A percentile compares a stretch with the other conserved stretches of the same genome.
These are phyloP conservation scores for Misgurnus mizolepis DNA, from an alignment of 2,113 vertebrate species.

Conservation along the genomic window DNA sequence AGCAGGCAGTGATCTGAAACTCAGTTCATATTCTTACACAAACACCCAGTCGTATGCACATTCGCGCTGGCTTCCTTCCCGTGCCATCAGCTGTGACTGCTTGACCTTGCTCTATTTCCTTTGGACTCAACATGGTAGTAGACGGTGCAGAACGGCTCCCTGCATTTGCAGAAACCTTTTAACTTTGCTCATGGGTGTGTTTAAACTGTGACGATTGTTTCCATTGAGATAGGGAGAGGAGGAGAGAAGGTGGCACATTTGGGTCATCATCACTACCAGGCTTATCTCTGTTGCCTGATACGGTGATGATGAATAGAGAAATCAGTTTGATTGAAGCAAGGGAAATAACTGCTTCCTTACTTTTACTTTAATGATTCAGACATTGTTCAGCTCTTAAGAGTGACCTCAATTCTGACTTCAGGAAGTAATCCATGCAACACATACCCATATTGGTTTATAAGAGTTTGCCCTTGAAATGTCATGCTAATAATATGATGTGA, in stretches of 20 bases:
- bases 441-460: background rate
- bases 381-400: constrained; percentile 7
- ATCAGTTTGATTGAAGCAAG: background rate
- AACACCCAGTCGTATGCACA: constrained; percentile 26
- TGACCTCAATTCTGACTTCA: constrained; percentile 15
- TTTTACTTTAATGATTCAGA: constrained; percentile 13
- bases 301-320: constrained; percentile 11
- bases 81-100: constrained; percentile 31
- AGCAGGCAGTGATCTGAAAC: constrained; percentile 31
- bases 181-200: background rate
- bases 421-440: background rate
- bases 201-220: background rate
- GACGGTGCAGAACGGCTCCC: background rate
- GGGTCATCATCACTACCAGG: background rate
- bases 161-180: constrained; percentile 1
- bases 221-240: background rate
- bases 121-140: background rate
- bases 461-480: background rate
- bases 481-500: background rate
- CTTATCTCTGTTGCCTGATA: background rate
- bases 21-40: constrained; percentile 12
- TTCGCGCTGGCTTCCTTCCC: constrained; percentile 29
- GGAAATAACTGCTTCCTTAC: background rate
- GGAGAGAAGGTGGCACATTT: background rate
- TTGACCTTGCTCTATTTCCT: constrained; percentile 38